A percentile compares a stretch with the other conserved stretches of the same genome.
Conservation (phyloP, 2,888 invertebrate species). For the Pristionchus fissidentatus region DNA sequence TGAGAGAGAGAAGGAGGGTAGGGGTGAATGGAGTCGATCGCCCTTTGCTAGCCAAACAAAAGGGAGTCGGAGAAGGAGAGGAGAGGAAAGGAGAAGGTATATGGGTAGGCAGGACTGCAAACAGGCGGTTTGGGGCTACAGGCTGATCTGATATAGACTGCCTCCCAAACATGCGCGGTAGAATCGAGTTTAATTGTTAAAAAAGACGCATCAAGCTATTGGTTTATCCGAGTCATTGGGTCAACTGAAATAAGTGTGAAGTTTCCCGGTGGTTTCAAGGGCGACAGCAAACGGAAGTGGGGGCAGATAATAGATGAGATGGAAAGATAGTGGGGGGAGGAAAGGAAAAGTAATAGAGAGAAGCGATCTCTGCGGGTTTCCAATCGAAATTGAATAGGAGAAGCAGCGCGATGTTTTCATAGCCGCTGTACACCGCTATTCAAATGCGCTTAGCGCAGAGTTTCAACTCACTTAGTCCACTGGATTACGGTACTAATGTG, state of each 20-base stretch:
- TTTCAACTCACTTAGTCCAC: background rate
- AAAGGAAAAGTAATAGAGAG: background rate
- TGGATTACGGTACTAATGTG: background rate
- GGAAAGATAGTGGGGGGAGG: background rate
- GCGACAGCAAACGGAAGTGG: background rate
- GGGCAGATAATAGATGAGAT: background rate
- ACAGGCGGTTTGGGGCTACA: background rate
- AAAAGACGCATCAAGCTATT: too few species aligned
- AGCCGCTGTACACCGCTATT: background rate
- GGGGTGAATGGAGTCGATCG: slow-evolving; percentile 41
- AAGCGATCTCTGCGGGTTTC: background rate
- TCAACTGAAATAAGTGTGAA: too few species aligned
- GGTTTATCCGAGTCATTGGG: background rate
- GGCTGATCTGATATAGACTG: too few species aligned
- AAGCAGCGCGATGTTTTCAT: slow-evolving; percentile 20
- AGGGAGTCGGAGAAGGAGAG: slow-evolving; percentile 25
- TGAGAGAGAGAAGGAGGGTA: background rate
- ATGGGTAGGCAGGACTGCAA: slow-evolving; percentile 31
- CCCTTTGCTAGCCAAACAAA: slow-evolving; percentile 41
- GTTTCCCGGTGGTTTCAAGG: too few species aligned
- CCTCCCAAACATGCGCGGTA: too few species aligned
- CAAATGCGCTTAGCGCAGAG: background rate
- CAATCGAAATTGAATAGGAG: slow-evolving; percentile 34
- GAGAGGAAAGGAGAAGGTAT: background rate
- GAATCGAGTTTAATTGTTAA: too few species aligned